Evolutionary conservation across 1,140 invertebrate species (phyloP), one percentile per base, ranked within the genome.

Genomic region (Diprion similis): DNA sequence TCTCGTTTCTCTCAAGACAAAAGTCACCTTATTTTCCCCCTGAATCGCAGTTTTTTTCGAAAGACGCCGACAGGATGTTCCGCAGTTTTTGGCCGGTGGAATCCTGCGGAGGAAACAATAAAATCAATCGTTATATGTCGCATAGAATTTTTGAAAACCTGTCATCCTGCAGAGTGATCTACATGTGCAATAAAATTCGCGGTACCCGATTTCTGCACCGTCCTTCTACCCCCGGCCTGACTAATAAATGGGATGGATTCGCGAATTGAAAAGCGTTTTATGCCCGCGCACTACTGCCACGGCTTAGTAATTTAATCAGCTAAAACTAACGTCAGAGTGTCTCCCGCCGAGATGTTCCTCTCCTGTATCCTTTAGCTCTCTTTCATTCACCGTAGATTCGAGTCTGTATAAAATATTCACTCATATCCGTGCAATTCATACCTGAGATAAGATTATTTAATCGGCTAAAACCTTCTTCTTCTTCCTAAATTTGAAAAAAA

Each of bases 241-340:
- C 86, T 86, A 86, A 87, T 86, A 86, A 83, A 84, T 84, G 80
- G 83, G 86, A 85, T 85, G 85, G 82, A 86, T 83, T 37, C 80
- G 85, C 81, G 83, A 83, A 86, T 85, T 81, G 81, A 83, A 77
- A 79, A 82, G 10, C 76, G 81, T 82, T 80, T 79, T 83, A 79
- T 85, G 85, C 79, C 77, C 73, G 77, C 77, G 85, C 84, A 86
- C 84, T 82, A 78, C 80, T 80, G 80, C 80, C 79, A 78, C 80
- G 83, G 84, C 83, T 87, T 87, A 87, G 86, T 86, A 87, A 88
- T 88, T 87, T 88, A 87, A 88, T 88, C 86, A 87, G 86, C 86
- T 87, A 88, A 88, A 88, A 87, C 86, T 88, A 88, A 87, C 86
- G 87, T 84, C 82, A 76, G 73, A 6, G 51, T 59, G 3, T 9